phyloP scores from a whole-genome alignment of 37 sponge, comb jelly and placozoan species.

The Axinella damicornis region DNA sequence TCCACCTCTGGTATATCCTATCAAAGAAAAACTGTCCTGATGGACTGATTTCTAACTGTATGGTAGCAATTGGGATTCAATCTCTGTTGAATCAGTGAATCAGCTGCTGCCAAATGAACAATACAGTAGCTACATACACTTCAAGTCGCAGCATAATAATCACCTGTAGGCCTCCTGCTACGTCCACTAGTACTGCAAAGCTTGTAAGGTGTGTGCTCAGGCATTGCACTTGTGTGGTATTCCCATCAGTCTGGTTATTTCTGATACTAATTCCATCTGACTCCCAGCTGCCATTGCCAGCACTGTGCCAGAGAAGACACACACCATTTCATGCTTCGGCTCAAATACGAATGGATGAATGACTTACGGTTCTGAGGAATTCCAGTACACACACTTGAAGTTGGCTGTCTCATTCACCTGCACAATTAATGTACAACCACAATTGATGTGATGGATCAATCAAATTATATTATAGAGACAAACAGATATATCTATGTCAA shows the following conservation, averaged over 20 bases:
- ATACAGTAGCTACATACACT: no score
- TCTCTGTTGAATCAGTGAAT: no score
- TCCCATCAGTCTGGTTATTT: neutral
- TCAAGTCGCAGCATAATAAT: no score
- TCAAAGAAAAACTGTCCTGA: neutral
- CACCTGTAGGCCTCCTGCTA: slow-evolving; percentile 9
- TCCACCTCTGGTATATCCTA: slow-evolving; percentile 14
- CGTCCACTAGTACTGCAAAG: slow-evolving; percentile 52
- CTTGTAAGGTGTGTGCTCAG: slow-evolving; percentile 22
- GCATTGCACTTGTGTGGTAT: neutral
- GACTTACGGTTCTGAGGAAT: neutral
- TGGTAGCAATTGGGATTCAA: no score
- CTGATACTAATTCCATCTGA: neutral
- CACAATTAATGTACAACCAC: no score
- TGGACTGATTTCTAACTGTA: no score
- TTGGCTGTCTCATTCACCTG: neutral
- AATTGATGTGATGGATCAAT: neutral
- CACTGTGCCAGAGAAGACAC: no score
- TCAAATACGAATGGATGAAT: no score
- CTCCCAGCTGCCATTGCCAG: neutral
- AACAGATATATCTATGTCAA: no score
- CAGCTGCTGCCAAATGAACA: no score
- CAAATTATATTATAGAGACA: no score
- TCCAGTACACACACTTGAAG: neutral
- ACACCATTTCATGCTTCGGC: no score